Evolutionary conservation across 2,888 invertebrate species (phyloP).

Genomic region (Scaptomyza tumidula): DNA sequence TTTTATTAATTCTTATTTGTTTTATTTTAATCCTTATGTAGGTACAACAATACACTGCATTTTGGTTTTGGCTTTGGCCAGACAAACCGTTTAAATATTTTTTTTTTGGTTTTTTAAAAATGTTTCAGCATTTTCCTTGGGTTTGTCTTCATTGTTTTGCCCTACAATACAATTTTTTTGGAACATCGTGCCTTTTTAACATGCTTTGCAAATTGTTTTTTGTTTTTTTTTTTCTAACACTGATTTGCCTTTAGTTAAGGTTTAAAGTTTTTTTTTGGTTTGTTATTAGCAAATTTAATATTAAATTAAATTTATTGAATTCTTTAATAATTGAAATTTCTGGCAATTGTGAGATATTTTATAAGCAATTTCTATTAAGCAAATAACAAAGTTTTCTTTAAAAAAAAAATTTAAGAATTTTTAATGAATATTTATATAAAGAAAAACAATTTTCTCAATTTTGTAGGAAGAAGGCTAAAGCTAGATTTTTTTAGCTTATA

Average conservation of each 20-base stretch:
- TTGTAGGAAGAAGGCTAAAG: constrained; percentile 2
- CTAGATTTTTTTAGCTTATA: constrained; percentile 39
- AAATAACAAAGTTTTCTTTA: constrained; percentile 3
- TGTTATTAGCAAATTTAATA: constrained; percentile 13
- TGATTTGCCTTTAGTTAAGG: constrained; percentile 38
- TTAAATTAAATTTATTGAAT: not conserved
- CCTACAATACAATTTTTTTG: constrained; percentile 58
- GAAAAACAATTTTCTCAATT: constrained; percentile 5
- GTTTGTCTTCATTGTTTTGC: constrained; percentile 60
- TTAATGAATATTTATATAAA: not conserved
- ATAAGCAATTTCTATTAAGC: constrained; percentile 8
- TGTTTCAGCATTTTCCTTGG: constrained; percentile 70
- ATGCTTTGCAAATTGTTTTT: constrained; percentile 58
- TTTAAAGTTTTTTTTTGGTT: constrained; percentile 7
- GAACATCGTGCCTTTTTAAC: constrained; percentile 72
- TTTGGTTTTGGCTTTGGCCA: constrained; percentile 66
- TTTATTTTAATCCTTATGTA: constrained; percentile 46
- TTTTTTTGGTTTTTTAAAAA: constrained; percentile 43
- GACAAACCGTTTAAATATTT: constrained; percentile 54
- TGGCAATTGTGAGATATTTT: constrained; percentile 7
- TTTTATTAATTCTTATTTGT: constrained; percentile 20
- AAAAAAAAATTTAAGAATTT: constrained; percentile 1
- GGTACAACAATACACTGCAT: constrained; percentile 68
- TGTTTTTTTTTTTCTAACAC: constrained; percentile 50
- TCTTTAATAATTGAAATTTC: constrained; percentile 27